Percentiles rank a stretch among this genome's conserved stretches.
These are phyloP conservation scores for Celastrina argiolus DNA, from an alignment of 2,888 invertebrate species.

Conservation along the genomic window DNA sequence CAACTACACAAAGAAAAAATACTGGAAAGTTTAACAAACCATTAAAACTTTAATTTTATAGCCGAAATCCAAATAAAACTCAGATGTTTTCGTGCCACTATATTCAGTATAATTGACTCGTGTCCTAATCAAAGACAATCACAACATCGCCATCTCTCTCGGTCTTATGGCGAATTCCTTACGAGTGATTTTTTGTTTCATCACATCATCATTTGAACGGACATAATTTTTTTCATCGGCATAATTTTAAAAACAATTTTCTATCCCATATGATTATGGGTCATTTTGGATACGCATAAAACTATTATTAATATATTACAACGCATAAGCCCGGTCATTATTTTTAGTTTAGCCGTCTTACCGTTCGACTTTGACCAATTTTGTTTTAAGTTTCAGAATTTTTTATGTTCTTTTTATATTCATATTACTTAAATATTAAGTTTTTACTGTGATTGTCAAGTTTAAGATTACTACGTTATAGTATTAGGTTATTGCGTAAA, in stretches of 20 bases:
- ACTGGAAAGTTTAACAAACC: background rate
- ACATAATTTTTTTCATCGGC: constrained; percentile 63
- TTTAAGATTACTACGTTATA: too few relatives aligned
- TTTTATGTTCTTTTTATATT: constrained; percentile 32
- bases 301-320: constrained; percentile 73
- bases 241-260: constrained; percentile 72
- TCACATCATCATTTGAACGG: constrained; percentile 57
- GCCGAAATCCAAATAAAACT: constrained; percentile 30
- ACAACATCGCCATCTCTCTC: constrained; percentile 42
- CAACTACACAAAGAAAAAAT: too few relatives aligned
- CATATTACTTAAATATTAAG: background rate
- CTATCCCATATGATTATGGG: constrained; percentile 73
- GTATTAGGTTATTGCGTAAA: too few relatives aligned
- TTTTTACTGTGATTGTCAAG: constrained; percentile 18
- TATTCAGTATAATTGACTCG: constrained; percentile 32
- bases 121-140: constrained; percentile 62
- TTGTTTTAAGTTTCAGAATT: constrained; percentile 34
- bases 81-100: constrained; percentile 26
- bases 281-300: constrained; percentile 64
- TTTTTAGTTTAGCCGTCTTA: constrained; percentile 45
- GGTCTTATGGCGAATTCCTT: constrained; percentile 50
- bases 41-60: constrained; percentile 2
- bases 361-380: constrained; percentile 38
- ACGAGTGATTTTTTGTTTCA: constrained; percentile 63
- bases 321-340: constrained; percentile 50